Percentiles rank a stretch among this genome's conserved stretches.
Conservation (phyloP, 1,140 invertebrate species). For the Leptinotarsa undecemlineata region DNA sequence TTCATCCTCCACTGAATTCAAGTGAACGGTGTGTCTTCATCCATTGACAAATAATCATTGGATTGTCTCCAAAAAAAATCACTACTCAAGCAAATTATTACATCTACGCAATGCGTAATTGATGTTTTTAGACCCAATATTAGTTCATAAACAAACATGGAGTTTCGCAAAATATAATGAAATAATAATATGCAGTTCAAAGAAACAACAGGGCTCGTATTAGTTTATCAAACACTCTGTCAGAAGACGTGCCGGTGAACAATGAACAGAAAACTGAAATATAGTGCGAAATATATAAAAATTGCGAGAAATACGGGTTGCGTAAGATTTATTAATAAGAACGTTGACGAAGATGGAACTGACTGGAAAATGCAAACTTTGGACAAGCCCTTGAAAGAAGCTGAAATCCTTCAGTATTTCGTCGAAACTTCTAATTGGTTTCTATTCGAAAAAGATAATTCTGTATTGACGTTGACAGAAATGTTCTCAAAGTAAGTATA, state of each 20-base stretch:
- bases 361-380: conserved; percentile 31
- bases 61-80: conserved; percentile 10
- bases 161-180: conserved; percentile 22
- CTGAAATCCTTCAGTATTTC: conserved; percentile 41
- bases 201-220: not conserved
- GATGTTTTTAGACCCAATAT: conserved; percentile 1
- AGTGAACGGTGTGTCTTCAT: not conserved
- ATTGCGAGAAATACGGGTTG: conserved; percentile 39
- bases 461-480: conserved; percentile 35
- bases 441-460: conserved; percentile 43
- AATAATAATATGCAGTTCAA: conserved; percentile 11
- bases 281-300: conserved; percentile 36
- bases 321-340: conserved; percentile 35
- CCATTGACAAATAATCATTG: conserved; percentile 8
- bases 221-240: not conserved
- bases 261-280: conserved; percentile 29
- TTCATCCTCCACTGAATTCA: too few relatives aligned
- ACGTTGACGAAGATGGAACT: conserved; percentile 10
- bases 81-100: conserved; percentile 9
- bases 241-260: not conserved
- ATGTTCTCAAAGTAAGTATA: conserved; percentile 39
- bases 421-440: conserved; percentile 49
- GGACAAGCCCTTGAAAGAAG: conserved; percentile 37
- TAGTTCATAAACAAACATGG: conserved; percentile 19
- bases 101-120: conserved; percentile 2